A percentile compares a stretch with the other conserved stretches of the same genome.
phyloP scores from a whole-genome alignment of 2,113 vertebrate species.

The Passer montanus region DNA sequence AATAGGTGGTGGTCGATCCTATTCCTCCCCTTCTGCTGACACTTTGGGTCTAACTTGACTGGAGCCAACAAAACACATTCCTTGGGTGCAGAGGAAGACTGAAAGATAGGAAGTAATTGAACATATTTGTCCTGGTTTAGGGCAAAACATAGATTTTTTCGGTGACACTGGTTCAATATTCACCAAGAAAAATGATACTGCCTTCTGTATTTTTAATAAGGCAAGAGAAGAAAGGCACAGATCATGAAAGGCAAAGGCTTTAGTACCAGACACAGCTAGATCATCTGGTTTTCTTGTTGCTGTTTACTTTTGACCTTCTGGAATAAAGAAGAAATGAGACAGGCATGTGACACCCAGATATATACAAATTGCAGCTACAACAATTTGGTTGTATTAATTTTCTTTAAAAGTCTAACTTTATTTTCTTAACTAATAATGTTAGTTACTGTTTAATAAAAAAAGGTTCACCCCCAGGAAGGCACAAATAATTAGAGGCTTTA shows the following conservation, averaged over 20 bases:
- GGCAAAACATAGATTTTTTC: background rate
- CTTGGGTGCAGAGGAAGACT: background rate
- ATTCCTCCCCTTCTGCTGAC: background rate
- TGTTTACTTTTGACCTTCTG: background rate
- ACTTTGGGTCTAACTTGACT: background rate
- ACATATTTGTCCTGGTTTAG: background rate
- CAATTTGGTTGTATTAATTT: background rate
- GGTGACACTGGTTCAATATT: background rate
- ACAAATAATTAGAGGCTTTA: background rate
- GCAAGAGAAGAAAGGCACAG: background rate
- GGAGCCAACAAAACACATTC: background rate
- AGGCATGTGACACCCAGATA: background rate
- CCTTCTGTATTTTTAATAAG: constrained; percentile 6
- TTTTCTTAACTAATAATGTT: background rate
- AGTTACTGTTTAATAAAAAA: background rate
- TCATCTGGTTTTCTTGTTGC: background rate
- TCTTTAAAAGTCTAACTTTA: background rate
- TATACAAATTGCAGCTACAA: background rate
- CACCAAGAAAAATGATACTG: background rate
- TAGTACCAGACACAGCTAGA: background rate
- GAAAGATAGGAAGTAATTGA: background rate
- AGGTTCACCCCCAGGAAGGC: background rate
- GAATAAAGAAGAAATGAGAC: background rate
- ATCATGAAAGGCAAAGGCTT: background rate
- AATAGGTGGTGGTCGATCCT: background rate